Conservation (phyloP, 2,888 invertebrate genomes). For the Ophion ellenae region DNA sequence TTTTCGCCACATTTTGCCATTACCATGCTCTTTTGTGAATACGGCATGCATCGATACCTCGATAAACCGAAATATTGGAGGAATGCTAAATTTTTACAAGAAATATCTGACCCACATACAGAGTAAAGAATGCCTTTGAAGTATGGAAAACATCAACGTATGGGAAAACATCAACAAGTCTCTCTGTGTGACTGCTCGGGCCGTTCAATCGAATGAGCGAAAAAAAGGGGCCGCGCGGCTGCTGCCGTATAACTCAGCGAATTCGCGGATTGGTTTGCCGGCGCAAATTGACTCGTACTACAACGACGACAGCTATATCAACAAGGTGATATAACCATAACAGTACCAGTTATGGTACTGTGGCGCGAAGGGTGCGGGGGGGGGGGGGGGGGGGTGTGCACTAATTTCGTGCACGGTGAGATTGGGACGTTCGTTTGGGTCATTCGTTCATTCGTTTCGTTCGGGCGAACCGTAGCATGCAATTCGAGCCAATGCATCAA, state of each 20-base stretch:
- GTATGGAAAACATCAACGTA: background rate
- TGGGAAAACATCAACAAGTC: background rate
- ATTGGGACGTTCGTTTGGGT: constrained; percentile 59
- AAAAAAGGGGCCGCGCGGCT: background rate
- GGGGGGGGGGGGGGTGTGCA: constrained; percentile 6
- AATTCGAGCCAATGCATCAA: constrained; percentile 65
- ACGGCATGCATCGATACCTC: too few species aligned
- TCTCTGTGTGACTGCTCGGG: too few species aligned
- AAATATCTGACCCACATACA: background rate
- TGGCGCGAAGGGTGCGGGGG: background rate
- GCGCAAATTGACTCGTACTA: constrained; percentile 62
- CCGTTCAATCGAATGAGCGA: background rate
- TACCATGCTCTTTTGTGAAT: too few species aligned
- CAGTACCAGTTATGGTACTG: constrained; percentile 46
- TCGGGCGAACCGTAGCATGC: constrained; percentile 46
- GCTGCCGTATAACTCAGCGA: constrained; percentile 49
- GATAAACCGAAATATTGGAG: too few species aligned
- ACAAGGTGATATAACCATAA: too few species aligned
- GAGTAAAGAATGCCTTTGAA: background rate
- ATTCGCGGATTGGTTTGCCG: constrained; percentile 53
- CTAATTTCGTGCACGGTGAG: constrained; percentile 47
- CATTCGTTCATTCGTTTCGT: constrained; percentile 63
- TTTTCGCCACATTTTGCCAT: too few species aligned
- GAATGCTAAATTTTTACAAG: too few species aligned
- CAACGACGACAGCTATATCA: constrained; percentile 59